Evolutionary conservation across 1,140 invertebrate genomes (phyloP), one percentile per base, ranked within the genome.

Genomic region (Micrasema longulum): DNA sequence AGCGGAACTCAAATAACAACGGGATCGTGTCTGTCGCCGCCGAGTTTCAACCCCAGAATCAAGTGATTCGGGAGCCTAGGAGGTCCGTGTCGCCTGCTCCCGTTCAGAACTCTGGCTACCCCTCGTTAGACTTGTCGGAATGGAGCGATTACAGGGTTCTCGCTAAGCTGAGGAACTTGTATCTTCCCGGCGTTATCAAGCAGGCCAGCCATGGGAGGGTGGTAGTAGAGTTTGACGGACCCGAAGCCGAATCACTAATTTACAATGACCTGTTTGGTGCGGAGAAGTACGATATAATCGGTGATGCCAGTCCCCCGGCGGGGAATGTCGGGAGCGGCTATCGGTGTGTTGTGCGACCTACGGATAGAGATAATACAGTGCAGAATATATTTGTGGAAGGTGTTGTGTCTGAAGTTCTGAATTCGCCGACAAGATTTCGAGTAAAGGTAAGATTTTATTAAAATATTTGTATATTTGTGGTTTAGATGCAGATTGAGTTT

Each of bases 91-190:
- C 83, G 12, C 82, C 83, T 0, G 79, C 82, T 55, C 26, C 26
- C 26, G 80, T 79, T 35, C 77, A 77, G 3, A 76, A 77, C 0
- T 76, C 76, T 0, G 47, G 43, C 11, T 78, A 82, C 31, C 79
- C 80, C 16, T 85, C 82, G 48, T 89, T 97, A 76, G 93, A 97
- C 84, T 86, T 98, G 76, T 92, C 89, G 77, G 95, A 97, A 81
- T 98, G 95, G 95, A 90, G 90, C 72, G 92, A 94, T 77, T 95
- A 96, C 80, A 85, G 95, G 77, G 93, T 97, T 74, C 85, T 98
- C 74, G 96, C 96, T 48, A 95, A 94, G 82, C 89, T 89, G 78
- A 90, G 91, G 69, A 88, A 89, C 48, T 86, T 91, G 72, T 98
- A 97, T 87, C 89, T 93, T 74, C 94, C 95, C 2, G 96, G 96